Conservation (phyloP, 2,113 vertebrate genomes). For the Pionites leucogaster region DNA sequence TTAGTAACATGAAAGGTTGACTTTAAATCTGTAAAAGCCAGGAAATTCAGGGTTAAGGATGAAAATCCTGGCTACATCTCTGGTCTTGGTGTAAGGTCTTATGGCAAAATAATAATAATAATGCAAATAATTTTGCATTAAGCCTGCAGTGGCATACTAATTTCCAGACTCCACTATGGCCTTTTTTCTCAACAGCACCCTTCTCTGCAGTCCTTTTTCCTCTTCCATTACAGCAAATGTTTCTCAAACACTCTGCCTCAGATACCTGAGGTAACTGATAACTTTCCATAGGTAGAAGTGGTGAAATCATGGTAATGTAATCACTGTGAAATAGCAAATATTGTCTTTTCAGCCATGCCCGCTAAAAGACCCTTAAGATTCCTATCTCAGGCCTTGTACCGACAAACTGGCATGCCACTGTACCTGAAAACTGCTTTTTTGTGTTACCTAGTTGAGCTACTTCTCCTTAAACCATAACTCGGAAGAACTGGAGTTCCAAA, state of each 20-base stretch:
- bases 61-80: constrained; percentile 18
- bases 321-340: neutral
- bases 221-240: neutral
- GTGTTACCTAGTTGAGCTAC: neutral
- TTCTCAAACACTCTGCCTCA: neutral
- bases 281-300: neutral
- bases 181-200: neutral
- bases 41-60: constrained; percentile 27
- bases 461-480: neutral
- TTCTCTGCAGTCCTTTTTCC: neutral
- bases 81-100: neutral
- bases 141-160: neutral
- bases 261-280: neutral
- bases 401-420: neutral
- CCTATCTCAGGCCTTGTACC: neutral
- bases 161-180: neutral
- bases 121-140: neutral
- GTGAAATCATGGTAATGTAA: neutral
- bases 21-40: neutral
- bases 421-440: neutral
- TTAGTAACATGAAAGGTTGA: neutral
- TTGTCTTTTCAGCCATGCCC: neutral
- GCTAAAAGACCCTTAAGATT: neutral
- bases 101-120: neutral
- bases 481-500: neutral